phyloP scores from a whole-genome alignment of 23 tunicate genomes.

The Phallusia fumigata region DNA sequence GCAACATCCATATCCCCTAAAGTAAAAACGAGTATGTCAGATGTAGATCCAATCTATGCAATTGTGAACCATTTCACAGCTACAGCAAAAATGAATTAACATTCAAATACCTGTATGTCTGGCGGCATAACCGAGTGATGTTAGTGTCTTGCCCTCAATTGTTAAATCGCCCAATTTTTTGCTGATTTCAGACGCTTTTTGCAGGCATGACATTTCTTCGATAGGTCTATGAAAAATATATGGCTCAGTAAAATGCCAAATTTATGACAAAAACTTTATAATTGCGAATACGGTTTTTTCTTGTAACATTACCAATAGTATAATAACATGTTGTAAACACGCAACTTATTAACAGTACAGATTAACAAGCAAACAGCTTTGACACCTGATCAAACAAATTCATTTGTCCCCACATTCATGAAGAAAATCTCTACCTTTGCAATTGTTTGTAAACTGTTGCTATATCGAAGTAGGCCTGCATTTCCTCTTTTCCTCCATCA shows the following conservation, averaged over 20 bases:
- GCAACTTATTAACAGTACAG: too few relatives aligned
- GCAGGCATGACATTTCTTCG: constrained; percentile 56
- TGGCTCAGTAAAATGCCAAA: too few relatives aligned
- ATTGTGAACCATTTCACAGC: too few relatives aligned
- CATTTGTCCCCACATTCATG: not conserved
- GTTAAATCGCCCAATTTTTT: constrained; percentile 15
- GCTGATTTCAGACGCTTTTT: constrained; percentile 50
- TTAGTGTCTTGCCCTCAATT: constrained; percentile 37
- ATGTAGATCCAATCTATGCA: too few relatives aligned
- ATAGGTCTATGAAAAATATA: constrained; percentile 7
- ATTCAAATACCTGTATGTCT: constrained; percentile 34
- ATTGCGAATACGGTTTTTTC: too few relatives aligned
- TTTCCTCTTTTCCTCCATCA: constrained; percentile 60
- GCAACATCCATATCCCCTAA: constrained; percentile 50
- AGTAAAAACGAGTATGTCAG: not conserved
- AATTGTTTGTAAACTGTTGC: constrained; percentile 57
- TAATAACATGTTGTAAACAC: too few relatives aligned
- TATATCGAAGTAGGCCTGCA: constrained; percentile 40
- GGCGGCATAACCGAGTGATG: constrained; percentile 47
- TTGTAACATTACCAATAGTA: too few relatives aligned
- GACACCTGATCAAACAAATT: too few relatives aligned
- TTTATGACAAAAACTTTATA: too few relatives aligned
- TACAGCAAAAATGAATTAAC: too few relatives aligned
- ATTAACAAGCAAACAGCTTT: too few relatives aligned
- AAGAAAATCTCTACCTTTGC: constrained; percentile 31